Evolutionary conservation across 2,797 vertebrate genomes (phyloP).

Genomic region (Parambassis ranga): DNA sequence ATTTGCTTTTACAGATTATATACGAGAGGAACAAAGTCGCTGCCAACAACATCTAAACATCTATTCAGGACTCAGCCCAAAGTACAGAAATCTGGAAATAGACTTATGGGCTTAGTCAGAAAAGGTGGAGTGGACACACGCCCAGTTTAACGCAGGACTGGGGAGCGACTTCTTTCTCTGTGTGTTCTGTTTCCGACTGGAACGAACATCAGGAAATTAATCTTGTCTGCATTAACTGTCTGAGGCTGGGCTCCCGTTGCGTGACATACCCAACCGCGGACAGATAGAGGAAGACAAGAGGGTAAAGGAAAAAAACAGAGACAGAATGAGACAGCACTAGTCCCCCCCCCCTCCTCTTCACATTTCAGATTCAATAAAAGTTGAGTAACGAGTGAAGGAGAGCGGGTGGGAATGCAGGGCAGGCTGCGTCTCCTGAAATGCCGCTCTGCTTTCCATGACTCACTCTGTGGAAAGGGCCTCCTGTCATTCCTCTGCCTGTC

Average conservation of each 20-base stretch:
- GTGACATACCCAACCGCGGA: slow-evolving; percentile 49
- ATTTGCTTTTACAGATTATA: slow-evolving; percentile 17
- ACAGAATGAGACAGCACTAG: slow-evolving; percentile 26
- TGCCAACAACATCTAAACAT: slow-evolving; percentile 43
- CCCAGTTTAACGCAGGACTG: slow-evolving; percentile 66
- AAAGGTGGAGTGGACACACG: slow-evolving; percentile 69
- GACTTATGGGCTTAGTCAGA: slow-evolving; percentile 61
- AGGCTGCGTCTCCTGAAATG: slow-evolving; percentile 17
- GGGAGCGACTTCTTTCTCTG: slow-evolving; percentile 27
- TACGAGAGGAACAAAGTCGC: background rate
- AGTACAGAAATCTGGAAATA: slow-evolving; percentile 67
- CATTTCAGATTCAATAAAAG: slow-evolving; percentile 72
- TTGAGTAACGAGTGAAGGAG: slow-evolving; percentile 60
- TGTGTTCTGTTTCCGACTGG: slow-evolving; percentile 65
- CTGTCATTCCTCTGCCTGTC: slow-evolving; percentile 51
- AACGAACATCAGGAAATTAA: slow-evolving; percentile 80
- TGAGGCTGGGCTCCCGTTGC: slow-evolving; percentile 61
- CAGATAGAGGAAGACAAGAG: slow-evolving; percentile 41
- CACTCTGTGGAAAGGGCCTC: slow-evolving; percentile 60
- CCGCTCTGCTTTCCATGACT: slow-evolving; percentile 68
- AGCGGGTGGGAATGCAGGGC: slow-evolving; percentile 40
- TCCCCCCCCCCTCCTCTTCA: slow-evolving; percentile 38
- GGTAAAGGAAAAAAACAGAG: background rate
- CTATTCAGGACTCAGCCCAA: slow-evolving; percentile 53
- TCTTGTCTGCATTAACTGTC: slow-evolving; percentile 73